A percentile compares a stretch with the other conserved stretches of the same genome.
These are phyloP conservation scores for Nettapus auritus DNA, from an alignment of 2,113 vertebrate species.

Conservation along the genomic window DNA sequence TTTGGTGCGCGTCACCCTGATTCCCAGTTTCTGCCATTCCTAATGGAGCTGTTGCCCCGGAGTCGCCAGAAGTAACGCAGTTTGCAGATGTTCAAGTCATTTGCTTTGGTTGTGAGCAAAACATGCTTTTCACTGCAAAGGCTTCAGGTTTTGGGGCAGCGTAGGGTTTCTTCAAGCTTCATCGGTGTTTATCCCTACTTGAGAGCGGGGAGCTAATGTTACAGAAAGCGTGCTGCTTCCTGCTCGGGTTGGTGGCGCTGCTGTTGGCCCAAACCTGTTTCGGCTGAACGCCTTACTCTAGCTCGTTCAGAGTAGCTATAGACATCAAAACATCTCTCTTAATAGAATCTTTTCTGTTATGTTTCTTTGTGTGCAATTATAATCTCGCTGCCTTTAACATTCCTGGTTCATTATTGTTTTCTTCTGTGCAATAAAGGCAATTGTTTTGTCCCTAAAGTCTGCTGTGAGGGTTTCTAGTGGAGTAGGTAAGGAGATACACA, in stretches of 20 bases:
- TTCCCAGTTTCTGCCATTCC: background rate
- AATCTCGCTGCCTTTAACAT: conserved; percentile 19
- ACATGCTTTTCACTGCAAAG: background rate
- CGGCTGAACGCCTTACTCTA: background rate
- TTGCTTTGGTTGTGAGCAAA: background rate
- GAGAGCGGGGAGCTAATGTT: background rate
- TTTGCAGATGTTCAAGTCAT: background rate
- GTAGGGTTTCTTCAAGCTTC: background rate
- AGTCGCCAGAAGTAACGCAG: background rate
- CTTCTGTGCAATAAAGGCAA: conserved; percentile 48
- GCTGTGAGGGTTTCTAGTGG: conserved; percentile 12
- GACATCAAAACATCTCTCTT: background rate
- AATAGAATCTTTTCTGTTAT: conserved; percentile 33
- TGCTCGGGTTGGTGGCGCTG: background rate
- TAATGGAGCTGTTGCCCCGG: background rate
- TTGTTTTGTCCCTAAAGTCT: conserved; percentile 56
- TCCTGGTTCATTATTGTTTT: conserved; percentile 50
- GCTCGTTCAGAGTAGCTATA: background rate
- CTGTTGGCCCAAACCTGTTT: background rate
- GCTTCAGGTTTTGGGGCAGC: background rate
- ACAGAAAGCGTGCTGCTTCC: background rate
- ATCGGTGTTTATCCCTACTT: background rate
- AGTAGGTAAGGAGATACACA: background rate
- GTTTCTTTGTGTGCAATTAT: conserved; percentile 56
- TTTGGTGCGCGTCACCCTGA: background rate